Evolutionary conservation across 2,797 vertebrate genomes (phyloP).

Genomic region (Saxicola maurus): DNA sequence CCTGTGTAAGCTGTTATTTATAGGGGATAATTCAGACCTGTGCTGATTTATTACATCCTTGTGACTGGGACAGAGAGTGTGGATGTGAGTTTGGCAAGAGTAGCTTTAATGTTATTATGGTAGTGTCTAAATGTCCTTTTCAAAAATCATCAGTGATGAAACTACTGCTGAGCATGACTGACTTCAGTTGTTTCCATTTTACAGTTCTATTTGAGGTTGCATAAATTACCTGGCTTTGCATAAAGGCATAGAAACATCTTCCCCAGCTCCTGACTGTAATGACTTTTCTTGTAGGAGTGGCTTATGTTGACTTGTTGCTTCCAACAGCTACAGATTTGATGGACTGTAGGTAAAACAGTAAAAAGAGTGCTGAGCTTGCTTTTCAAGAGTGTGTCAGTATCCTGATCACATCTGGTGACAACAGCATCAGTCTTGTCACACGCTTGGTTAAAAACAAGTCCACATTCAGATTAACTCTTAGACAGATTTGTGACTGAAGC

Average conservation of each 20-base stretch:
- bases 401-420: background rate
- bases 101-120: background rate
- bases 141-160: background rate
- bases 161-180: background rate
- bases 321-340: background rate
- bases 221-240: background rate
- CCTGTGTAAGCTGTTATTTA: background rate
- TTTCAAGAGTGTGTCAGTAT: background rate
- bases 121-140: background rate
- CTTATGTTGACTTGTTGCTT: background rate
- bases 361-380: background rate
- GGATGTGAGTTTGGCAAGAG: background rate
- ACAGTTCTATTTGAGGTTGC: background rate
- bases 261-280: background rate
- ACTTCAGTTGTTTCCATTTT: background rate
- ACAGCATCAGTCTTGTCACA: rapidly evolving
- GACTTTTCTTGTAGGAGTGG: background rate
- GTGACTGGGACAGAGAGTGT: background rate
- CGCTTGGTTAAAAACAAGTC: background rate
- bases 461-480: background rate
- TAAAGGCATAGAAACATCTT: background rate
- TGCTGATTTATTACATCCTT: background rate
- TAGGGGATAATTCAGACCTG: background rate
- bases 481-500: background rate
- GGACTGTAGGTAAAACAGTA: background rate